Evolutionary conservation across 2,888 invertebrate genomes (phyloP), one percentile per base, ranked within the genome.

Genomic region (Lycaena phlaeas): DNA sequence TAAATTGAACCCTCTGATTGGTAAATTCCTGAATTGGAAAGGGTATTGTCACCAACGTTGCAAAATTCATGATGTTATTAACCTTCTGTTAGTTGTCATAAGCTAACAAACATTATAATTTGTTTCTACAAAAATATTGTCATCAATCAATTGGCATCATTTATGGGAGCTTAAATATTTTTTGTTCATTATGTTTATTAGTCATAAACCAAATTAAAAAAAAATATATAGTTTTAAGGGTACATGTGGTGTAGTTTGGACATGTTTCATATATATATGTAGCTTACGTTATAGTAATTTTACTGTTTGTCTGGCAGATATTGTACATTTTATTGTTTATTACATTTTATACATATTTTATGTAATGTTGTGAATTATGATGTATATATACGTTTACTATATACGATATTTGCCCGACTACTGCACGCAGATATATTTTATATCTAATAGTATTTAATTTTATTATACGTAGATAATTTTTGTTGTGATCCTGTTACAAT

Each of bases 401-500:
- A 4, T 22, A 34, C 14, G 22, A 34, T 18, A 34, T 34, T 34
- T 34, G 34, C 34, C 34, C 22, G 18, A 30, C 30, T 2, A 11
- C 25, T 43, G 54, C 54, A 56, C 52, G 49, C 52, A 52, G 46
- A 39, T 40, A 44, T 46, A 36, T 44, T 43, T n/a, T 40, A 27
- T 45, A 37, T 40, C n/a, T n/a, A n/a, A 37, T 41, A 40, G 40
- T 43, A 40, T 41, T 27, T 40, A 36, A 46, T 52, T 36, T 52
- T 57, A 34, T 51, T 56, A 51, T 52, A 54, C 53, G 53, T 55
- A 51, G 52, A 50, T 58, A 58, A 59, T 45, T 64, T 51, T 64
- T 61, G 68, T 72, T 73, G 73, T 78, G 74, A 76, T 76, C 63
- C 58, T 63, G 59, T 67, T 51, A 47, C 51, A 63, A 61, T 38